A percentile compares a stretch with the other conserved stretches of the same genome.
Evolutionary conservation across 2,797 vertebrate genomes (phyloP).

Genomic region (Pelochelys cantorii): DNA sequence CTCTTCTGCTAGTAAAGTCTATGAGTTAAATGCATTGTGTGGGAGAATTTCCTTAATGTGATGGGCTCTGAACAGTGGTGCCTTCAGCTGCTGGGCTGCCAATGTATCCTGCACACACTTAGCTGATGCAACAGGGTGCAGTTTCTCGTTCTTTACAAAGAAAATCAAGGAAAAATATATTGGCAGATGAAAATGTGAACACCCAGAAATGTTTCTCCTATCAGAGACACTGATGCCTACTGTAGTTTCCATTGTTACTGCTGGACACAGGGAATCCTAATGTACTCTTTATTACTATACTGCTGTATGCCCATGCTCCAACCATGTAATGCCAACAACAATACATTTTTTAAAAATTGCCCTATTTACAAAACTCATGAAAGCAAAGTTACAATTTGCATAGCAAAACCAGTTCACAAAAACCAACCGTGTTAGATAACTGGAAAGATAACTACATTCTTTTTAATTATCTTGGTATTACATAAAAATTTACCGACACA

Average conservation of each 20-base stretch:
- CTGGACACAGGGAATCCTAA: not conserved
- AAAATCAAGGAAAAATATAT: conserved; percentile 7
- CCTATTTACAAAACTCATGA: not conserved
- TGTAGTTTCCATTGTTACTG: not conserved
- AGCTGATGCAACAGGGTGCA: not conserved
- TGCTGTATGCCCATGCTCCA: conserved; percentile 16
- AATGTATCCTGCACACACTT: not conserved
- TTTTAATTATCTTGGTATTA: not conserved
- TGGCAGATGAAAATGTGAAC: not conserved
- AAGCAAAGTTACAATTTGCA: not conserved
- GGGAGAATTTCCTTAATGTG: not conserved
- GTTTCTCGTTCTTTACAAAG: not conserved
- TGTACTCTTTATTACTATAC: conserved; percentile 29
- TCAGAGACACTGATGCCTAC: not conserved
- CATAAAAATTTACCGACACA: not conserved
- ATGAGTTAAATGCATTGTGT: not conserved
- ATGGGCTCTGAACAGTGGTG: not conserved
- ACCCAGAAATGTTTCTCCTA: not conserved
- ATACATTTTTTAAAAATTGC: not conserved
- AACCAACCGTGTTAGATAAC: not conserved
- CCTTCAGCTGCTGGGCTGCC: accelerated
- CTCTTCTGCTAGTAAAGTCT: too few relatives aligned
- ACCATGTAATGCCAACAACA: conserved; percentile 6
- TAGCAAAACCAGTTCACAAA: not conserved
- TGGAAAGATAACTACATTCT: not conserved